These are phyloP conservation scores for Scaptomyza polygonia DNA, from an alignment of 2,888 invertebrate species.

Conservation along the genomic window DNA sequence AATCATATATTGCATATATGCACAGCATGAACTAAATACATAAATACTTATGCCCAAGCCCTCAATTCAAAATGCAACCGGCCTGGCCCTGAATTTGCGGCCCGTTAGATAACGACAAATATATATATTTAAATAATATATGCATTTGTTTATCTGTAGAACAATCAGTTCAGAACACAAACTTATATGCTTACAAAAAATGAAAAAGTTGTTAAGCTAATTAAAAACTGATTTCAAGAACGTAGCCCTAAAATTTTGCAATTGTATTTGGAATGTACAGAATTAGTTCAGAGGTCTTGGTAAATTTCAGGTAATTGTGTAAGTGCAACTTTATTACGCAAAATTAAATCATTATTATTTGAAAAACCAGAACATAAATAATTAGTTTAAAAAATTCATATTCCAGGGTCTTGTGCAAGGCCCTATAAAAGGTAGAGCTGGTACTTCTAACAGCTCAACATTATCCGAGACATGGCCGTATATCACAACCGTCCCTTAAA, in stretches of 20 bases:
- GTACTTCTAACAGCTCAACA: too few relatives aligned
- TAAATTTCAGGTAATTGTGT: neutral
- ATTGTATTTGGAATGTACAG: neutral
- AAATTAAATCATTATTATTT: neutral
- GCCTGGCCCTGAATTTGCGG: conserved; percentile 11
- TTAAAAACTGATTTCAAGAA: neutral
- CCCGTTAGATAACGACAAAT: conserved; percentile 1
- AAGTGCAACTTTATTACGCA: neutral
- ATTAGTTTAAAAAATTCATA: too few relatives aligned
- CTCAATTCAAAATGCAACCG: conserved; percentile 11
- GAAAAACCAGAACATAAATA: too few relatives aligned
- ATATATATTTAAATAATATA: neutral
- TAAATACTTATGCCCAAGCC: conserved; percentile 4
- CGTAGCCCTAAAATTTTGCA: neutral
- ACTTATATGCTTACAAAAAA: neutral
- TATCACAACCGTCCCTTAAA: neutral
- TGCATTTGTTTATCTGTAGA: neutral
- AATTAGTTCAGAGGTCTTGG: neutral
- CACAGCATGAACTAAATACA: conserved; percentile 4
- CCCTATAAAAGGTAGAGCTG: too few relatives aligned
- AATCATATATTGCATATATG: conserved; percentile 1
- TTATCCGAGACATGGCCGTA: too few relatives aligned
- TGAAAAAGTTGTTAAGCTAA: neutral
- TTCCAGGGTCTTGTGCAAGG: too few relatives aligned
- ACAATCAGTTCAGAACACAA: neutral